A percentile compares a stretch with the other conserved stretches of the same genome.
Conservation (phyloP, 2,113 vertebrate genomes). For the Casuarius casuarius region DNA sequence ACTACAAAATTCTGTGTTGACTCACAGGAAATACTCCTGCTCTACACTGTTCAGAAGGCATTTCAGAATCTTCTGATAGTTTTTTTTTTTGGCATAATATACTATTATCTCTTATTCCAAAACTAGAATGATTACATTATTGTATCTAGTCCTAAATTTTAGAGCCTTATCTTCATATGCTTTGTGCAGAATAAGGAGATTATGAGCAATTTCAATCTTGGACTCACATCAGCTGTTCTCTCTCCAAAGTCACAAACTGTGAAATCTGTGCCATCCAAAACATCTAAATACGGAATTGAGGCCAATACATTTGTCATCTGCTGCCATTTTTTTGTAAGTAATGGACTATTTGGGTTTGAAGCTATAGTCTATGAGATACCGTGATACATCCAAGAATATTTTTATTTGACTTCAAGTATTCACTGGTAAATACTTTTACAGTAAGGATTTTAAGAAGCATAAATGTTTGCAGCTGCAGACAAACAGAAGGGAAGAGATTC, state of each 20-base stretch:
- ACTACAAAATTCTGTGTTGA: background rate
- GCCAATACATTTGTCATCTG: background rate
- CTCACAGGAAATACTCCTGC: background rate
- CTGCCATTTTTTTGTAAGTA: background rate
- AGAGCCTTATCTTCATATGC: background rate
- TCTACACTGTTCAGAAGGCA: background rate
- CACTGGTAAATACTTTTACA: background rate
- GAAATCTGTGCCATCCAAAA: background rate
- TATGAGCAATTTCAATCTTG: background rate
- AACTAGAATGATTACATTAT: background rate
- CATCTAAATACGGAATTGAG: background rate
- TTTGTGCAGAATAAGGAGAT: conserved; percentile 20
- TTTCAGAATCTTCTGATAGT: background rate
- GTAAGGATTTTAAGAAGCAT: background rate
- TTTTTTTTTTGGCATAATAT: background rate
- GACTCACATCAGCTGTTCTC: background rate
- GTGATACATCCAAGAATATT: background rate
- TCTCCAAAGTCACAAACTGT: background rate
- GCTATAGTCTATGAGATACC: background rate
- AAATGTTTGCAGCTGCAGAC: background rate
- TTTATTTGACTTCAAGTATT: background rate
- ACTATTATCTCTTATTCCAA: background rate
- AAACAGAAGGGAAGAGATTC: background rate
- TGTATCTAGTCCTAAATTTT: background rate
- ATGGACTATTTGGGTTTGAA: background rate